Evolutionary conservation across 1,140 invertebrate species (phyloP), one percentile per base, ranked within the genome.

Genomic region (Hylyphantes graminicola): DNA sequence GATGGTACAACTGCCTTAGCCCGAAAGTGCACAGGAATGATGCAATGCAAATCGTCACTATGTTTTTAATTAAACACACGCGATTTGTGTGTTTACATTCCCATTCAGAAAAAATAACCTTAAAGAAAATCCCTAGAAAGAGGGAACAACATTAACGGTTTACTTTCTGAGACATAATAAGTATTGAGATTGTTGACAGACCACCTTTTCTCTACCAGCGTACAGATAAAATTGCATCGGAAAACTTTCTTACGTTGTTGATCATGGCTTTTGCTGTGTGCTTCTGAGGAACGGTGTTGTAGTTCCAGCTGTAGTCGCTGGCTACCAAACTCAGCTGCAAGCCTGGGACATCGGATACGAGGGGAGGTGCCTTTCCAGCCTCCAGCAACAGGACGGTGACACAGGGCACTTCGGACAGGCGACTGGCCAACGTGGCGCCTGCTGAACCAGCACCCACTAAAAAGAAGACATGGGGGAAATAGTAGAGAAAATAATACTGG

Each of bases 311-410:
- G 55, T 88, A 84, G 88, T 95, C 93, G 78, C 94, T 96, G 8
- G 96, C 91, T 89, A 97, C 96, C 7, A 97, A 89, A 87, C 96
- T 96, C 0, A 94, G 95, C 0, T 95, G 95, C 85, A 97, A 92
- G 7, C 17, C 13, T 2, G 96, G 96, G 0, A 97, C 95, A 87
- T 96, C 95, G 0, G 94, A 95, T 86, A 97, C 93, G 88, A 96
- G 94, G 0, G 94, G 96, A 89, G 98, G 96, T 90, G 96, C 94
- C 7, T 88, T 86, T 55, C 94, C 94, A 68, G 94, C 94, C 90
- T 95, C 94, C 85, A 95, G 88, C 12, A 95, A 88, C 61, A 95
- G 88, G 73, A 94, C 91, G 70, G 90, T 90, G 50, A 90, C 90
- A 68, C 92, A 89, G 50, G 89, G 90, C 87, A 92, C 90, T 86